phyloP scores from a whole-genome alignment of 2,888 invertebrate species.

The Trichogramma evanescens region DNA sequence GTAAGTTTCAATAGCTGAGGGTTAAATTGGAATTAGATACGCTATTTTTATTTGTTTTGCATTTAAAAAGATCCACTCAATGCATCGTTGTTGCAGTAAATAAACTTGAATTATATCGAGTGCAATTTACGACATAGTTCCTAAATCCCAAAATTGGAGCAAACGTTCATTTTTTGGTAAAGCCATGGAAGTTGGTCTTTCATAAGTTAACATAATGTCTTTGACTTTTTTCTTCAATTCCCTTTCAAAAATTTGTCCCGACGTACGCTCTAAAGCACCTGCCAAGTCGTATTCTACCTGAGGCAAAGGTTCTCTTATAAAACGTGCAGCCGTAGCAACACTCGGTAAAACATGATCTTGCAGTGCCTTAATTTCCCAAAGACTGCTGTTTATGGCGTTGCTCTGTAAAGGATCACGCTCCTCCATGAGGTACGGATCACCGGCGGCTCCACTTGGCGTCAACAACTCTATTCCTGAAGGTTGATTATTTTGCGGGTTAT shows the following conservation, averaged over 20 bases:
- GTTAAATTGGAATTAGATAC: background rate
- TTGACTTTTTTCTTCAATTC: slow-evolving; percentile 71
- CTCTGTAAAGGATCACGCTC: slow-evolving; percentile 73
- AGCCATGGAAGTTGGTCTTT: slow-evolving; percentile 60
- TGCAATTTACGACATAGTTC: too few relatives aligned
- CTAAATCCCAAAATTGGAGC: slow-evolving; percentile 57
- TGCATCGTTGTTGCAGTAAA: background rate
- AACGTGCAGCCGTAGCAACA: slow-evolving; percentile 65
- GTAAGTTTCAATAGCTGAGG: too few relatives aligned
- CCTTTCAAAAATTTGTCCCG: slow-evolving; percentile 67
- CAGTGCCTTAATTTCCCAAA: slow-evolving; percentile 86
- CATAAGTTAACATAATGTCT: slow-evolving; percentile 69
- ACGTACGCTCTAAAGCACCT: slow-evolving; percentile 58
- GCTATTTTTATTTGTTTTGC: background rate
- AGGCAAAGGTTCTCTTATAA: slow-evolving; percentile 62
- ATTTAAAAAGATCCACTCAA: background rate
- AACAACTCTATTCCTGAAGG: background rate
- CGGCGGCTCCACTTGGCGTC: slow-evolving; percentile 27
- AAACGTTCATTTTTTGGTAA: slow-evolving; percentile 59
- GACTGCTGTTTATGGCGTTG: slow-evolving; percentile 77
- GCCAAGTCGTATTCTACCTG: slow-evolving; percentile 64
- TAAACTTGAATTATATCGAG: background rate
- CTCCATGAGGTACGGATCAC: slow-evolving; percentile 80
- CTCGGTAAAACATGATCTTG: slow-evolving; percentile 67
- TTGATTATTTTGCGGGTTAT: slow-evolving; percentile 45